Percentiles rank a stretch among this genome's conserved stretches.
Evolutionary conservation across 2,797 vertebrate genomes (phyloP).

Genomic region (Pseudomugil tenellus): DNA sequence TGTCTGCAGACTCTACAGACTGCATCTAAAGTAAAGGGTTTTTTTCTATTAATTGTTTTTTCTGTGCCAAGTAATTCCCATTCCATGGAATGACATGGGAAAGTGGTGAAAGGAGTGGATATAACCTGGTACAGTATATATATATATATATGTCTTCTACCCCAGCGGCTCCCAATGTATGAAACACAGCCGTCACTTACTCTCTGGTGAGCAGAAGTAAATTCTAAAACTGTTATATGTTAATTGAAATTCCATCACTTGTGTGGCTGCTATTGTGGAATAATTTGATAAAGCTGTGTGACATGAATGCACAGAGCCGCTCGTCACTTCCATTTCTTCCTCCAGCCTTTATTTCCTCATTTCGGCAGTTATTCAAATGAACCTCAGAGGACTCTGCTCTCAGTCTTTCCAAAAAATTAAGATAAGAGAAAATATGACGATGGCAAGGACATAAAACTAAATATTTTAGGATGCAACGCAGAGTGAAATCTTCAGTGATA

Average conservation of each 20-base stretch:
- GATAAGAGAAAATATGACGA: constrained; percentile 68
- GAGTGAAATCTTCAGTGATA: constrained; percentile 40
- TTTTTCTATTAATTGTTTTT: constrained; percentile 4
- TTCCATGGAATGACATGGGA: constrained; percentile 38
- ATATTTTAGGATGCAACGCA: constrained; percentile 49
- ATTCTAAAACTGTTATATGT: constrained; percentile 79
- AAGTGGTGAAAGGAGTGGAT: constrained; percentile 15
- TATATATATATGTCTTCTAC: constrained; percentile 59
- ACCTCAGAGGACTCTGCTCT: constrained; percentile 62
- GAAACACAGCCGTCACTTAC: constrained; percentile 38
- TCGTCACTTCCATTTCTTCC: constrained; percentile 67
- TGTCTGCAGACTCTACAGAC: constrained; percentile 45
- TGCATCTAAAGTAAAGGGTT: constrained; percentile 54
- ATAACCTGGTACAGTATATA: constrained; percentile 51
- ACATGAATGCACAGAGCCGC: constrained; percentile 70
- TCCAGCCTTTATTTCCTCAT: constrained; percentile 72
- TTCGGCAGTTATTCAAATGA: constrained; percentile 73
- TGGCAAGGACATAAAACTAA: constrained; percentile 49
- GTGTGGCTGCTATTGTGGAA: constrained; percentile 74
- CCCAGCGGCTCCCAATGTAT: constrained; percentile 5
- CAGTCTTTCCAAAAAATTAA: constrained; percentile 59
- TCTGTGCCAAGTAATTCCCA: constrained; percentile 57
- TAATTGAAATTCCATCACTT: constrained; percentile 83
- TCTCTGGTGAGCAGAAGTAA: constrained; percentile 64
- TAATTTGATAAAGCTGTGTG: constrained; percentile 78